Conservation (phyloP, 2,797 vertebrate species). For the Centropyge bicolor region DNA sequence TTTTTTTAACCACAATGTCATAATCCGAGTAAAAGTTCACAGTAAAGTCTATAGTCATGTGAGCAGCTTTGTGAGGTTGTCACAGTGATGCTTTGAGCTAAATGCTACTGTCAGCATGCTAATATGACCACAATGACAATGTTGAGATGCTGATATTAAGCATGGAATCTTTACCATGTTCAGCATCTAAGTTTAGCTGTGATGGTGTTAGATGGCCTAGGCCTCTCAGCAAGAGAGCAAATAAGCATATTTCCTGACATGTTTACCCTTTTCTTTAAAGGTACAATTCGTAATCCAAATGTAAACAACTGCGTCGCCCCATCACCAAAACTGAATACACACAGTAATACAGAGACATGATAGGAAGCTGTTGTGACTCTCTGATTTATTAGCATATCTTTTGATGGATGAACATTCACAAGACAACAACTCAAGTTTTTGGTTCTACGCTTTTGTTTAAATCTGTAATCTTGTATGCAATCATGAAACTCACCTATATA, state of each 20-base stretch:
- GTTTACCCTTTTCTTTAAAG: not conserved
- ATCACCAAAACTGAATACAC: not conserved
- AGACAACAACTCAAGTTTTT: too few relatives aligned
- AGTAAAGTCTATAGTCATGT: not conserved
- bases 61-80: not conserved
- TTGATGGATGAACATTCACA: not conserved
- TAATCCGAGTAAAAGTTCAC: not conserved
- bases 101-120: not conserved
- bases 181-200: not conserved
- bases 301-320: not conserved
- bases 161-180: not conserved
- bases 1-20: not conserved
- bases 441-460: too few relatives aligned
- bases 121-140: not conserved
- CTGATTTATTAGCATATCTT: not conserved
- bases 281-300: too few relatives aligned
- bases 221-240: too few relatives aligned
- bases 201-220: not conserved
- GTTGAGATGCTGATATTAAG: not conserved
- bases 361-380: not conserved
- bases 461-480: too few relatives aligned
- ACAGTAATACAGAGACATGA: not conserved
- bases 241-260: too few relatives aligned
- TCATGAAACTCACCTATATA: too few relatives aligned
- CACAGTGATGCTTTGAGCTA: not conserved